Conservation (phyloP, 1,140 invertebrate species). For the Palaemon carinicauda region DNA sequence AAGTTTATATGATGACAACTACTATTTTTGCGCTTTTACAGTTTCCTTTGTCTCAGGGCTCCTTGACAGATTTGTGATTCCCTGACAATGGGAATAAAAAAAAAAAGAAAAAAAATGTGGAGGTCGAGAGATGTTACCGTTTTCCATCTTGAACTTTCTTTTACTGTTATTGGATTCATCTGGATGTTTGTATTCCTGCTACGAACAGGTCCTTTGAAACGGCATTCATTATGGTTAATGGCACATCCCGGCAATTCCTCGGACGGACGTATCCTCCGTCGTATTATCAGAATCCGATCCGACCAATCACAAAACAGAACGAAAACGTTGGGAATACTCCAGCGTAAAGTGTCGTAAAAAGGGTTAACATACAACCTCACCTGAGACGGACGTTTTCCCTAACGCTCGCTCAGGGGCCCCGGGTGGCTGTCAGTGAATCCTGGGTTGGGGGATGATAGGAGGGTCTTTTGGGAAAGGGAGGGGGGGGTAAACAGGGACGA, state of each 20-base stretch:
- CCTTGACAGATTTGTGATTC: constrained; percentile 54
- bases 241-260: no score
- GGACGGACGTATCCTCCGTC: no score
- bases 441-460: no score
- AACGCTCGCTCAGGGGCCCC: constrained; percentile 45
- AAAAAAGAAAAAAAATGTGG: neutral
- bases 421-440: neutral
- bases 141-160: neutral
- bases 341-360: constrained; percentile 45
- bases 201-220: no score
- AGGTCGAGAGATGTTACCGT: neutral
- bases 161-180: no score
- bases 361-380: constrained; percentile 48
- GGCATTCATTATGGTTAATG: no score
- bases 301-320: constrained; percentile 42
- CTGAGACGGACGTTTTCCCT: constrained; percentile 46
- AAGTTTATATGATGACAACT: constrained; percentile 53
- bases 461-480: no score
- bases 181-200: no score
- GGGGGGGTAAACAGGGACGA: no score
- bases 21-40: constrained; percentile 56
- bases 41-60: constrained; percentile 55
- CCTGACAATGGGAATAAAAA: neutral
- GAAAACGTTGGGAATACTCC: constrained; percentile 44
- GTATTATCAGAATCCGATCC: neutral